Evolutionary conservation across 2,888 invertebrate genomes (phyloP).

Genomic region (Cactoblastis cactorum): DNA sequence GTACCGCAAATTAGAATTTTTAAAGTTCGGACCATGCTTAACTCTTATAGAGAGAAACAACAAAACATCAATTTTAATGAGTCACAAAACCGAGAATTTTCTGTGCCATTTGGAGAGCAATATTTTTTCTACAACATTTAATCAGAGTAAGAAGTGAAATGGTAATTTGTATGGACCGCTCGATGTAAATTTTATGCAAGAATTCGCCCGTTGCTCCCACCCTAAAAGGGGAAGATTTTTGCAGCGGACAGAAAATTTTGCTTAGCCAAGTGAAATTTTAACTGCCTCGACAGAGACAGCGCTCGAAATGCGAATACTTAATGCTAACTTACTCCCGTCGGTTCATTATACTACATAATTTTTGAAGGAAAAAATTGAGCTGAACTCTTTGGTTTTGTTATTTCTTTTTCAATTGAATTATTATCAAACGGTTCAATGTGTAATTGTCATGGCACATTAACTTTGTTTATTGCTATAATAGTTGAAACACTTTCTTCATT

Average conservation of each 20-base stretch:
- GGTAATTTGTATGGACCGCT: conserved; percentile 79
- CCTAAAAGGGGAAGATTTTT: conserved; percentile 75
- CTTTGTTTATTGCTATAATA: not conserved
- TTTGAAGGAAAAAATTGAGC: conserved; percentile 55
- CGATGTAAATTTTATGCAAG: conserved; percentile 80
- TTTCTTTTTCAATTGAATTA: conserved; percentile 30
- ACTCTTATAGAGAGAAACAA: conserved; percentile 46
- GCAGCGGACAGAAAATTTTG: conserved; percentile 78
- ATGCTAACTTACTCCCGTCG: conserved; percentile 76
- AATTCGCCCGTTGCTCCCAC: conserved; percentile 68
- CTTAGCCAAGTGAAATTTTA: conserved; percentile 79
- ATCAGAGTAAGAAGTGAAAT: conserved; percentile 78
- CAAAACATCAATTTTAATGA: conserved; percentile 76
- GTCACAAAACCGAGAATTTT: conserved; percentile 75
- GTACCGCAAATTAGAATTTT: not conserved
- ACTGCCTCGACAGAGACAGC: conserved; percentile 77
- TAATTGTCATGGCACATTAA: conserved; percentile 12
- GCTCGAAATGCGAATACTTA: conserved; percentile 75
- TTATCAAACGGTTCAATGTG: conserved; percentile 18
- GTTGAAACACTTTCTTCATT: conserved; percentile 15
- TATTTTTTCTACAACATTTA: conserved; percentile 80
- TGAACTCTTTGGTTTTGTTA: conserved; percentile 53
- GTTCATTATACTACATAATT: conserved; percentile 78
- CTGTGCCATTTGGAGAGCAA: conserved; percentile 75
- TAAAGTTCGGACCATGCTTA: conserved; percentile 31